Evolutionary conservation across 2,797 vertebrate species (phyloP).

Genomic region (Vireo griseus): DNA sequence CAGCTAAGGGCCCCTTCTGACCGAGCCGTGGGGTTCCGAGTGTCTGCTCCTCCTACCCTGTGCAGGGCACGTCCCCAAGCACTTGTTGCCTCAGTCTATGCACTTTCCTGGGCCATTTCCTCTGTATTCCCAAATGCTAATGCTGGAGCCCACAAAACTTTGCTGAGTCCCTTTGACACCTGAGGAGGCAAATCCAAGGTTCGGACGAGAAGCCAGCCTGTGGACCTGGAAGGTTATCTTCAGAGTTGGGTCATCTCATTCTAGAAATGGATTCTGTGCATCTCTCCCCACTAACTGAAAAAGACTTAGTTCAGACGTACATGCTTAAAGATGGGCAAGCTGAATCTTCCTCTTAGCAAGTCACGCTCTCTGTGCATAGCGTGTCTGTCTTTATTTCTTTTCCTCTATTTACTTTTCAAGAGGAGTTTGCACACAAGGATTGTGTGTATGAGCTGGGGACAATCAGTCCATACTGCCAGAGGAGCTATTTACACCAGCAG

Average conservation of each 20-base stretch:
- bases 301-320: neutral
- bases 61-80: neutral
- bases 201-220: neutral
- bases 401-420: neutral
- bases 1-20: neutral
- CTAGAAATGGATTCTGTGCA: neutral
- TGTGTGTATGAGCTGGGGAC: neutral
- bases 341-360: fast-evolving
- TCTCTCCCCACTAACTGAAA: neutral
- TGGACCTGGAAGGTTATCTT: neutral
- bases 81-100: neutral
- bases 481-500: neutral
- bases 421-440: neutral
- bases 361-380: neutral
- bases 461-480: neutral
- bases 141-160: neutral
- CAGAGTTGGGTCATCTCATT: neutral
- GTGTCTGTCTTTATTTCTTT: neutral
- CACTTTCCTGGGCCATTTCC: neutral
- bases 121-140: neutral
- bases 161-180: neutral
- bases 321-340: neutral
- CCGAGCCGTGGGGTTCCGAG: neutral
- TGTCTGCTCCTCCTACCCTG: neutral
- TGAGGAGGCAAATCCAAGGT: neutral